Evolutionary conservation across 2,888 invertebrate species (phyloP).

Genomic region (Aplocera efformata): DNA sequence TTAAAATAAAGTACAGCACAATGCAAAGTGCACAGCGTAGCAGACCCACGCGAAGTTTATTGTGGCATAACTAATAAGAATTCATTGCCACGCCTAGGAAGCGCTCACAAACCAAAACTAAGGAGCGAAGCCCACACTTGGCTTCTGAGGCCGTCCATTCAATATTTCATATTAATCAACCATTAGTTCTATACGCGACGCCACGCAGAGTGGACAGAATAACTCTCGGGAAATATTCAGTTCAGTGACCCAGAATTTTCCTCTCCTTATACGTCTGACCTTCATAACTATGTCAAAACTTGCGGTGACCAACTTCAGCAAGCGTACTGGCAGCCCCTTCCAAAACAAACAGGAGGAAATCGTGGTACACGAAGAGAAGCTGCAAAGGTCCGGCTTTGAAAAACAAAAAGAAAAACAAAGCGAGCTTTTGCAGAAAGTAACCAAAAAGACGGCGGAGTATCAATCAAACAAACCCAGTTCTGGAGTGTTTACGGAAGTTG

Average conservation of each 20-base stretch:
- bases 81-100: conserved; percentile 75
- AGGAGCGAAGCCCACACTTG: conserved; percentile 76
- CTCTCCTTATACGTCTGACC: conserved; percentile 41
- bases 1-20: conserved; percentile 35
- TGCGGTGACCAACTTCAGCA: conserved; percentile 61
- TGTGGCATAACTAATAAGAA: conserved; percentile 51
- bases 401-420: conserved; percentile 66
- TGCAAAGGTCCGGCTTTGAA: conserved; percentile 57
- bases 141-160: conserved; percentile 54
- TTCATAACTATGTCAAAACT: conserved; percentile 58
- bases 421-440: conserved; percentile 62
- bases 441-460: conserved; percentile 66
- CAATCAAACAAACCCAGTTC: conserved; percentile 64
- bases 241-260: conserved; percentile 50
- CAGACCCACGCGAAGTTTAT: conserved; percentile 47
- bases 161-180: conserved; percentile 50
- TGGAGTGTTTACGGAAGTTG: conserved; percentile 71
- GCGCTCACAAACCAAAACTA: conserved; percentile 68
- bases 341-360: conserved; percentile 42
- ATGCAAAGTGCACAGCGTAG: conserved; percentile 71
- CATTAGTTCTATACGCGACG: conserved; percentile 59
- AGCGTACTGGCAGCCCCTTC: conserved; percentile 46
- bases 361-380: conserved; percentile 54
- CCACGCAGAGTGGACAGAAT: conserved; percentile 49
- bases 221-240: conserved; percentile 46